Conservation (phyloP, 2,888 invertebrate genomes). For the Unio delphinus region DNA sequence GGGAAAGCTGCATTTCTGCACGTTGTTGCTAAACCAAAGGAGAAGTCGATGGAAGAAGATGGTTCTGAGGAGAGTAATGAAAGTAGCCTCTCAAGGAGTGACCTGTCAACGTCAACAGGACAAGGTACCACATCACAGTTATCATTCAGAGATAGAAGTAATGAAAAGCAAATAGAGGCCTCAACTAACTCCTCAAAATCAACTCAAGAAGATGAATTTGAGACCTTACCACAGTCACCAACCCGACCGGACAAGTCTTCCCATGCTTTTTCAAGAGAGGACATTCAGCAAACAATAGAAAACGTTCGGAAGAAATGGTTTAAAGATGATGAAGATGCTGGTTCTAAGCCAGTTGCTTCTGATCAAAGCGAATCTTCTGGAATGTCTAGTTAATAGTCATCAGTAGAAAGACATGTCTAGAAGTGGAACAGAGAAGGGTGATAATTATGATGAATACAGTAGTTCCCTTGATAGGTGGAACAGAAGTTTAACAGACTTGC, state of each 20-base stretch:
- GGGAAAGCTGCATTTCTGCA: constrained; percentile 94
- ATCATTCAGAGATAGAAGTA: too few species aligned
- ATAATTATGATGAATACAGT: constrained; percentile 52
- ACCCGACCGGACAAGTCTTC: constrained; percentile 9
- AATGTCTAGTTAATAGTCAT: constrained; percentile 9
- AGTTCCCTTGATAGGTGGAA: constrained; percentile 77
- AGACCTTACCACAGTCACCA: constrained; percentile 11
- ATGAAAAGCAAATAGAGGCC: constrained; percentile 4
- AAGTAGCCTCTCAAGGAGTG: constrained; percentile 3
- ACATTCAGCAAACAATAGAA: constrained; percentile 63
- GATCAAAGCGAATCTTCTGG: constrained; percentile 16
- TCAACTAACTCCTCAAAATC: background rate
- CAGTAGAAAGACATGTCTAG: constrained; percentile 5
- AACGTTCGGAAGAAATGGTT: constrained; percentile 64
- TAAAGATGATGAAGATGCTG: constrained; percentile 37
- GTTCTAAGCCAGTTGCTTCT: constrained; percentile 1
- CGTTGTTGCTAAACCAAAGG: constrained; percentile 74
- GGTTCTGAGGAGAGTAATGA: constrained; percentile 11
- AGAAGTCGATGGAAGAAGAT: constrained; percentile 30
- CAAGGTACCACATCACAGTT: constrained; percentile 10
- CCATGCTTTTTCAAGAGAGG: constrained; percentile 56
- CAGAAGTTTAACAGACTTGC: constrained; percentile 92
- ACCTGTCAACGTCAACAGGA: constrained; percentile 3
- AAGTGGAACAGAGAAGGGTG: constrained; percentile 7
- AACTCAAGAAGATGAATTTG: background rate